Evolutionary conservation across 1,140 invertebrate species (phyloP).

Genomic region (Pemphigus obesinymphae): DNA sequence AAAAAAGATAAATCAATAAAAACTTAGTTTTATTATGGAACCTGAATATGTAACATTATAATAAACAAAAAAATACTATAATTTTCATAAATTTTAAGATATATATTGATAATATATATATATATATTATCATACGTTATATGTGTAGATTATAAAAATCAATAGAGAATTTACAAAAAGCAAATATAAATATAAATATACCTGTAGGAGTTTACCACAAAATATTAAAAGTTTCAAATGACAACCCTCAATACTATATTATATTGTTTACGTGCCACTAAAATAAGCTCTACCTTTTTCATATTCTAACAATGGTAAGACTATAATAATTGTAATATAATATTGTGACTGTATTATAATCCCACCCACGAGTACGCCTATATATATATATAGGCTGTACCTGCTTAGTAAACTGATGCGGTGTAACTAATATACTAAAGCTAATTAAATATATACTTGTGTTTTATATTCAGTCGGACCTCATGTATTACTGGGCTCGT

Average conservation of each 20-base stretch:
- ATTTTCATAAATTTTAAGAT: too few relatives aligned
- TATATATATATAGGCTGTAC: neutral
- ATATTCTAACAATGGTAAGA: neutral
- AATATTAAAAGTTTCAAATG: neutral
- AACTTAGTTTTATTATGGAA: too few relatives aligned
- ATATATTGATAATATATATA: too few relatives aligned
- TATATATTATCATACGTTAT: too few relatives aligned
- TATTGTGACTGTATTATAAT: neutral
- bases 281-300: neutral
- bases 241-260: neutral
- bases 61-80: too few relatives aligned
- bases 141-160: too few relatives aligned
- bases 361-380: neutral
- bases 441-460: conserved; percentile 41
- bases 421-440: neutral
- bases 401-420: neutral
- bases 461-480: conserved; percentile 64
- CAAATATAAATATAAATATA: neutral
- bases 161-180: neutral
- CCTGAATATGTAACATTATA: too few relatives aligned
- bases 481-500: conserved; percentile 85
- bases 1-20: too few relatives aligned
- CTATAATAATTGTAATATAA: neutral
- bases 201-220: neutral
- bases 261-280: neutral